Evolutionary conservation across 2,797 vertebrate species (phyloP), one percentile per base, ranked within the genome.

Genomic region (Chelidonichthys spinosus): DNA sequence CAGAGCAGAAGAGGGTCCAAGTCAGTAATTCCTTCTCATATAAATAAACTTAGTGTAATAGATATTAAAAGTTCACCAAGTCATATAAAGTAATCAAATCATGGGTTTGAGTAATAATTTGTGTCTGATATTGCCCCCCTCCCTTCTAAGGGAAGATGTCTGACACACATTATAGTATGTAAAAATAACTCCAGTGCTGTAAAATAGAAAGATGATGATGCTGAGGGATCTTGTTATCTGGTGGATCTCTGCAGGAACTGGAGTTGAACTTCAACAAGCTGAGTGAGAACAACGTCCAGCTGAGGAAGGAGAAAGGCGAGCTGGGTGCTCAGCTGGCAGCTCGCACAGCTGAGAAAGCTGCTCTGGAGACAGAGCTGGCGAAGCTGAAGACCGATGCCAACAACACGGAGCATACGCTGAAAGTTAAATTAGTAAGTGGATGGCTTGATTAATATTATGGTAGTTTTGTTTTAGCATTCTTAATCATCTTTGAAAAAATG

Each of bases 1-100:
- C 95, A 0, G 96, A 96, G 77, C 91, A 90, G 8, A 94, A 82
- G 81, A 90, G 92, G 88, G 86, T 91, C 7, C 64, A 88, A 90
- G 93, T 93, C 33, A 78, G 92, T 73, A 43, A 56, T 14, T n/a
- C 59, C 0, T 50, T 71, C 14, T 35, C 1, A 6, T 14, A 4
- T 0, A 17, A 46, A 4, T 0, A 14, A 46, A 7, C 32, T 5
- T 13, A 25, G 33, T 33, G 11, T 42, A 18, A 36, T 2, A 7
- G 3, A 18, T 7, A 13, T 58, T 17, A n/a, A 65, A 53, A 7
- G 47, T 17, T 1, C 1, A 7, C 1, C 6, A n/a, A n/a, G 25
- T 25, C 25, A 25, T 25, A 25, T 25, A 25, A 25, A 25, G 25
- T 25, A 25, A 25, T 25, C 25, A 25, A 25, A 25, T 25, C 17